Base-by-base conservation (phyloP, 1,140 invertebrate species). In the Bombyx mandarina region DNA sequence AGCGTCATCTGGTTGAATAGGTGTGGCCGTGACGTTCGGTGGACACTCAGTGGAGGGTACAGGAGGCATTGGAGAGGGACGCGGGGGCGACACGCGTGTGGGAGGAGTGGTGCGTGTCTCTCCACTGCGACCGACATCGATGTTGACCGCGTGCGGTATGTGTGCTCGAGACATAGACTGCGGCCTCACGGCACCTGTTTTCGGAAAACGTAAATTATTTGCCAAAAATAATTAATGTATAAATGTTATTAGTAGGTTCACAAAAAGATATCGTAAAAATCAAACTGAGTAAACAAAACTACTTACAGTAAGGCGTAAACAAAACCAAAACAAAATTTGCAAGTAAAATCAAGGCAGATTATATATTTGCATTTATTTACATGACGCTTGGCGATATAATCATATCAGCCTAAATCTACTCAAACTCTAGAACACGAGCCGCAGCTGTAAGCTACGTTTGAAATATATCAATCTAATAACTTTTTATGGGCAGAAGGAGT, bases 11-110 rank as follows among this genome's bases (percentile, higher is more conserved):
- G 79, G 77, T 62, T 86, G 86, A 2, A 77, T 69, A 0, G 85
- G 72, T 18, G 77, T 72, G 1, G 80, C 70, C 0, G 92, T 93
- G 1, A 89, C 79, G 66, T 93, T 93, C 46, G 92, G 91, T 2
- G 92, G 91, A 63, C 93, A 93, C 77, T 94, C 93, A 43, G 91
- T 92, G 22, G 91, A 91, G 3, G 89, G 89, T 59, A 79, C 58
- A 46, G 83, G 78, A 1, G 71, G 77, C 0, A 66, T 63, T 22
- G 71, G 77, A 26, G 71, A 75, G 50, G 68, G 75, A 49, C 75
- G 71, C 1, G 82, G 71, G 1, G 78, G 71, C n/a, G 82, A 71
- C 3, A 83, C 63, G 6, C 88, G 75, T 0, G 88, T 77, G 2
- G 88, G 72, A 3, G 79, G 75, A 7, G 88, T 71, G 82, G 88